These are phyloP conservation scores for Megastigmus dorsalis DNA, from an alignment of 2,888 invertebrate species.

Conservation along the genomic window DNA sequence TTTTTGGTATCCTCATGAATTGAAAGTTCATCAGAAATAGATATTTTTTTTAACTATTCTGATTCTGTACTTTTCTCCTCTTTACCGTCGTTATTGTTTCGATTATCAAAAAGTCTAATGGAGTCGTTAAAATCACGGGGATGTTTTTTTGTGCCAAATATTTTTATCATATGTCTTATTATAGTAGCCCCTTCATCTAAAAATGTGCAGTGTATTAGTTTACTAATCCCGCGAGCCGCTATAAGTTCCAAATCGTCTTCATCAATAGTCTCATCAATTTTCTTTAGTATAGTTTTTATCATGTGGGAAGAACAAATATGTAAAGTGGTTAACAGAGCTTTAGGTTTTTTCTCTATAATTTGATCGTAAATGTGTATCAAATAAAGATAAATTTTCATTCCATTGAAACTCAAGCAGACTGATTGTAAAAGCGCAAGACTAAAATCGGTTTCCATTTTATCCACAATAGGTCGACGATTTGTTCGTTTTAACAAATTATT, in stretches of 20 bases:
- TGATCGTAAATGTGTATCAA: not conserved
- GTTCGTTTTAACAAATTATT: not conserved
- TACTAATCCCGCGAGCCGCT: not conserved
- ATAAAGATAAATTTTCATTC: no score
- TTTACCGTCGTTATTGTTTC: not conserved
- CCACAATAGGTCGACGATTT: not conserved
- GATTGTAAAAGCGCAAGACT: no score
- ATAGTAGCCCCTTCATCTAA: not conserved
- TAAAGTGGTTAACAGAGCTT: not conserved
- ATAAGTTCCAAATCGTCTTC: not conserved
- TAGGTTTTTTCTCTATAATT: not conserved
- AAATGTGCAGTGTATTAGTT: not conserved
- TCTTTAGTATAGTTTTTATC: not conserved
- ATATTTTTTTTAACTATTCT: no score
- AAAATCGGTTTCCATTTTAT: no score
- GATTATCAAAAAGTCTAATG: not conserved
- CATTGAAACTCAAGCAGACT: no score
- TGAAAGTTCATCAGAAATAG: no score
- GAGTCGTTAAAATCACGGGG: not conserved
- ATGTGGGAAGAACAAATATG: not conserved
- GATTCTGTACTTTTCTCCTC: no score
- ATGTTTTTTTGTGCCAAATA: not conserved
- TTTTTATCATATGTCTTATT: not conserved
- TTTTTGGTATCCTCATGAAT: no score
- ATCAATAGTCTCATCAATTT: not conserved